phyloP scores from a whole-genome alignment of 2,888 invertebrate genomes.

The Chrysolina haemoptera region DNA sequence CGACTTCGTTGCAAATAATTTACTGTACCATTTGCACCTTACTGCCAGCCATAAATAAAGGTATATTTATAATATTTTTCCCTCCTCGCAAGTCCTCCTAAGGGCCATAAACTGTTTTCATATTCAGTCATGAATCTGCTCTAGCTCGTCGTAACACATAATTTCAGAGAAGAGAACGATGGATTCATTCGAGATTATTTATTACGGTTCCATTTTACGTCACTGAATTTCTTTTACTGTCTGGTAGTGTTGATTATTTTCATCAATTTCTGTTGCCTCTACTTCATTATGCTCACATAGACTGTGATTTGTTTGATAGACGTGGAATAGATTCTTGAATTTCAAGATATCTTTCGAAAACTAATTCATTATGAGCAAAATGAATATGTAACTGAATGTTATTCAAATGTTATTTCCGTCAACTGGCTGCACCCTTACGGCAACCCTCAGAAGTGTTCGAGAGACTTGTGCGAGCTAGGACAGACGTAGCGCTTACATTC shows the following conservation, averaged over 20 bases:
- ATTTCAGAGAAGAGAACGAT: background rate
- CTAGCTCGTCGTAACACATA: background rate
- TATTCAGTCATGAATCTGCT: constrained; percentile 12
- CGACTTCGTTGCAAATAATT: constrained; percentile 12
- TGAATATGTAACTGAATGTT: too few relatives aligned
- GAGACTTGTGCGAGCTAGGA: too few relatives aligned
- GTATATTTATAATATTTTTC: background rate
- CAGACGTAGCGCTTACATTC: too few relatives aligned
- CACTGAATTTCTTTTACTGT: constrained; percentile 12
- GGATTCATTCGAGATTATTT: constrained; percentile 17
- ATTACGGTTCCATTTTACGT: constrained; percentile 11
- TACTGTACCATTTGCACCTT: constrained; percentile 5
- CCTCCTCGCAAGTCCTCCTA: constrained; percentile 3
- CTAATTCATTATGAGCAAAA: too few relatives aligned
- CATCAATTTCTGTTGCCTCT: background rate
- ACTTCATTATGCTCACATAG: background rate
- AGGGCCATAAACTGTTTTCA: constrained; percentile 11
- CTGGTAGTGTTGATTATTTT: constrained; percentile 7
- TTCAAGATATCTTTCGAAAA: too few relatives aligned
- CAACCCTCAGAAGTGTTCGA: too few relatives aligned
- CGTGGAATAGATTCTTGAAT: too few relatives aligned
- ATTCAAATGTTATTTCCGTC: too few relatives aligned
- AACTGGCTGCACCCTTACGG: too few relatives aligned
- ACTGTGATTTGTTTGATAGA: too few relatives aligned
- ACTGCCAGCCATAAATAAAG: constrained; percentile 8